These are phyloP conservation scores for Nowickia ferox DNA, from an alignment of 2,888 invertebrate species.

Conservation along the genomic window DNA sequence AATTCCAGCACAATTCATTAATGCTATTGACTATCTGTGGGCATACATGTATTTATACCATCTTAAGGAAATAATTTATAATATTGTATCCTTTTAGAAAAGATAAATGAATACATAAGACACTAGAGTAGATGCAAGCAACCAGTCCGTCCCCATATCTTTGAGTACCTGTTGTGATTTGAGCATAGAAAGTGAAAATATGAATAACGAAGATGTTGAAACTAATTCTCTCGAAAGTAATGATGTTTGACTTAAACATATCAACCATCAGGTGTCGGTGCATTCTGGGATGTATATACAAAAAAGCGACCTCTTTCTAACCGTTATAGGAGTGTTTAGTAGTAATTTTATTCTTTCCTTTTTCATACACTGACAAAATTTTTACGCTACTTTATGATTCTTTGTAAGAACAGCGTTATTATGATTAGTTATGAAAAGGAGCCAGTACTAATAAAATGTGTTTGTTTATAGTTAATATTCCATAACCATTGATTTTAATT, in stretches of 20 bases:
- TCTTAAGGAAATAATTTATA: constrained; percentile 50
- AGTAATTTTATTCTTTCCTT: not conserved
- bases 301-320: constrained; percentile 74
- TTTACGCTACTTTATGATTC: not conserved
- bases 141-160: not conserved
- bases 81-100: constrained; percentile 67
- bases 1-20: constrained; percentile 75
- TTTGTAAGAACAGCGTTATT: not conserved
- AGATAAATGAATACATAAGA: not conserved
- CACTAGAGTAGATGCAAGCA: not conserved
- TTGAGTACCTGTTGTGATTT: constrained; percentile 81
- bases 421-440: not conserved
- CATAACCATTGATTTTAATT: too few relatives aligned
- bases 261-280: constrained; percentile 79
- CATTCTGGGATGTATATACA: constrained; percentile 39
- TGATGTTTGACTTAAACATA: constrained; percentile 73
- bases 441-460: too few relatives aligned
- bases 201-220: constrained; percentile 68
- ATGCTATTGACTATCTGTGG: constrained; percentile 73
- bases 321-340: constrained; percentile 14
- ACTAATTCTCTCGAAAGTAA: constrained; percentile 7
- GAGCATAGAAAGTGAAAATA: constrained; percentile 79
- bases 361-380: constrained; percentile 34
- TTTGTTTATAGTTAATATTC: too few relatives aligned
- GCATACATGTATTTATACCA: not conserved